Evolutionary conservation across 1,140 invertebrate genomes (phyloP).

Genomic region (Psix sp.): DNA sequence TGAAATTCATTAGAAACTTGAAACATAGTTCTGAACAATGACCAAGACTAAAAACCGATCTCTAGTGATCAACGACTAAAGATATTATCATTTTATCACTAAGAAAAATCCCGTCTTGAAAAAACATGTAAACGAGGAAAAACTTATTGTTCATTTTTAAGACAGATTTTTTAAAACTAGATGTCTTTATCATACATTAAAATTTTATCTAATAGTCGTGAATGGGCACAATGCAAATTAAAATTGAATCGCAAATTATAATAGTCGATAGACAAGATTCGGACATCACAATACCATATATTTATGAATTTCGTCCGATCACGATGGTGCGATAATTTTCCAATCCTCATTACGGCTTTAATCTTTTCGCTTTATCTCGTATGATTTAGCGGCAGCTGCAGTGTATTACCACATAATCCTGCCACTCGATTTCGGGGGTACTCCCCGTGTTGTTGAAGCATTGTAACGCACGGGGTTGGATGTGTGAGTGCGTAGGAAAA

Average conservation of each 20-base stretch:
- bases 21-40: slow-evolving; percentile 53
- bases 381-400: slow-evolving; percentile 65
- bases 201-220: slow-evolving; percentile 34
- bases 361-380: slow-evolving; percentile 68
- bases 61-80: slow-evolving; percentile 34
- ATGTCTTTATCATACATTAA: slow-evolving; percentile 1
- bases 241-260: slow-evolving; percentile 56
- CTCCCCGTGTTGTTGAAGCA: slow-evolving; percentile 12
- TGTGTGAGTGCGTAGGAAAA: slow-evolving; percentile 15
- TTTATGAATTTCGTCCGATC: slow-evolving; percentile 57
- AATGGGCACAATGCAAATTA: slow-evolving; percentile 22
- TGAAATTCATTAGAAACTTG: slow-evolving; percentile 56
- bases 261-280: slow-evolving; percentile 45
- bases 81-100: slow-evolving; percentile 5
- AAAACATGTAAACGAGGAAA: slow-evolving; percentile 1
- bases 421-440: slow-evolving; percentile 62
- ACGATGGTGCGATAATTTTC: slow-evolving; percentile 55
- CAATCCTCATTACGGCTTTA: slow-evolving; percentile 63
- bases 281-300: slow-evolving; percentile 49
- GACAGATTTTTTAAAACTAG: neutral
- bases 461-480: slow-evolving; percentile 31
- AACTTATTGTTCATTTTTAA: slow-evolving; percentile 1
- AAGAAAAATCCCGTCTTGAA: neutral
- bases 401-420: slow-evolving; percentile 61
- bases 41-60: slow-evolving; percentile 27